A percentile compares a stretch with the other conserved stretches of the same genome.
Conservation (phyloP, 2,113 vertebrate genomes). For the Laticauda colubrina region DNA sequence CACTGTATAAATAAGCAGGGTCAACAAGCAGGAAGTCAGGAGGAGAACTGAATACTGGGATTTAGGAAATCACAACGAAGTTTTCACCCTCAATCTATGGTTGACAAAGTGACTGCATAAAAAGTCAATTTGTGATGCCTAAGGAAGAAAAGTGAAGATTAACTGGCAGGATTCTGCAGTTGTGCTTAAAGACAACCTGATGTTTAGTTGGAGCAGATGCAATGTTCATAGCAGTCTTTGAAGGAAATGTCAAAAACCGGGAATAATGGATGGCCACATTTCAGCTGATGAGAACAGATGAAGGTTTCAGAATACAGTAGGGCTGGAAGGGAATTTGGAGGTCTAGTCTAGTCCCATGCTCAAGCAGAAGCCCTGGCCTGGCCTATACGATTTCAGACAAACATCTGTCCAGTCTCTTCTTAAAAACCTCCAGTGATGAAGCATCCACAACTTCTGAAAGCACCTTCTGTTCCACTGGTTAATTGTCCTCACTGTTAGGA, state of each 20-base stretch:
- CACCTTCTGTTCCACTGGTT: no score
- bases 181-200: not conserved
- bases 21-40: not conserved
- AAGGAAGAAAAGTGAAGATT: not conserved
- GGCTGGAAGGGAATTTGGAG: no score
- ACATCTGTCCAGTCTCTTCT: no score
- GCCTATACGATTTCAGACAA: no score
- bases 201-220: not conserved
- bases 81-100: not conserved
- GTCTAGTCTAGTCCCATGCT: no score
- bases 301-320: not conserved
- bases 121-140: not conserved
- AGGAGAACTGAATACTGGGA: not conserved
- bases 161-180: not conserved
- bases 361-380: no score
- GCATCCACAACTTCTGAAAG: no score
- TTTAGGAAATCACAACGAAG: not conserved
- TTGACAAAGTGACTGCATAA: not conserved
- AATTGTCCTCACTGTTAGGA: no score
- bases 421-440: no score
- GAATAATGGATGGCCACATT: not conserved
- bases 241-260: not conserved
- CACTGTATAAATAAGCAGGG: not conserved
- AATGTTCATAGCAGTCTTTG: not conserved
- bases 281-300: not conserved